These are phyloP conservation scores for Urocynchramus pylzowi DNA, from an alignment of 2,113 vertebrate genomes.

Conservation along the genomic window DNA sequence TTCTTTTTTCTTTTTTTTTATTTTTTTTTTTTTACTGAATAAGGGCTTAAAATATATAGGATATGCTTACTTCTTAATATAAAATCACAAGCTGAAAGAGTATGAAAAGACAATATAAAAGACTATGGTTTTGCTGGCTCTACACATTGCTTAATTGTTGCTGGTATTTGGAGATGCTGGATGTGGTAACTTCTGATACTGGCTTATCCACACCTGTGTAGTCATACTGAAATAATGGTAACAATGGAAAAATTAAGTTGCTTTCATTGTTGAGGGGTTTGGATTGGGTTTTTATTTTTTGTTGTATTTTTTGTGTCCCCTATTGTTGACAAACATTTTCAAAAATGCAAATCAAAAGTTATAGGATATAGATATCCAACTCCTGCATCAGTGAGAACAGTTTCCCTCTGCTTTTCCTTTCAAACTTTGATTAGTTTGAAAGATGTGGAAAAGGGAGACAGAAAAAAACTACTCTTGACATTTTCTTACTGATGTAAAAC, in stretches of 20 bases:
- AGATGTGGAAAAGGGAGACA: background rate
- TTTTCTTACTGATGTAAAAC: conserved; percentile 4
- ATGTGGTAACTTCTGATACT: background rate
- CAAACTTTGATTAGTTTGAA: background rate
- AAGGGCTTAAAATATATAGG: background rate
- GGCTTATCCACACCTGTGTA: background rate
- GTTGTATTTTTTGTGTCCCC: background rate
- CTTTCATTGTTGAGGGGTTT: background rate
- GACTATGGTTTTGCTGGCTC: background rate
- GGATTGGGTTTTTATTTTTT: background rate
- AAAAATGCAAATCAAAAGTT: background rate
- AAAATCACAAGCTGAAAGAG: background rate
- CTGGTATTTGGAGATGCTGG: background rate
- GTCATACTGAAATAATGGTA: background rate
- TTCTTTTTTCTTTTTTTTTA: background rate
- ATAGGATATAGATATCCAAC: background rate
- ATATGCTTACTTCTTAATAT: background rate
- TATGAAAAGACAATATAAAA: background rate
- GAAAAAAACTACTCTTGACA: background rate
- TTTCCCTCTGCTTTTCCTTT: background rate
- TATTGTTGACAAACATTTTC: background rate
- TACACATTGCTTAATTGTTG: background rate
- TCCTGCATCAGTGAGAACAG: background rate
- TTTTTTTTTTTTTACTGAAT: background rate
- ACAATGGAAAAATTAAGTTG: background rate